Conservation (phyloP, 1,140 invertebrate species). For the Scaptomyza graminum region DNA sequence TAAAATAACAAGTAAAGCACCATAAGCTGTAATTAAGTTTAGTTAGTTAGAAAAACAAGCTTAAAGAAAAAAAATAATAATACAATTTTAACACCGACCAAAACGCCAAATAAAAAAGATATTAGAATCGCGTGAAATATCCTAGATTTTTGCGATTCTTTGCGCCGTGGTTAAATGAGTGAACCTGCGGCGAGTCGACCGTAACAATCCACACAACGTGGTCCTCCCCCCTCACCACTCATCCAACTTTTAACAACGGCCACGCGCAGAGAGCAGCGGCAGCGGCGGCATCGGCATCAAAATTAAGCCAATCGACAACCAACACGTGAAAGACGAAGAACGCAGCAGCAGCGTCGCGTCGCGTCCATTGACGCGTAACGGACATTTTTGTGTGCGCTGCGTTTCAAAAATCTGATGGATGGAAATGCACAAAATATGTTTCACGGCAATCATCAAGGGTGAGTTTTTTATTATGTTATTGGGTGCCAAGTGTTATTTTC, state of each 20-base stretch:
- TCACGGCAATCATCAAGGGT: slow-evolving; percentile 84
- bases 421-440: slow-evolving; percentile 84
- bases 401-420: slow-evolving; percentile 83
- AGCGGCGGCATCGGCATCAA: slow-evolving; percentile 67
- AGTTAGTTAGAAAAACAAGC: slow-evolving; percentile 70
- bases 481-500: neutral
- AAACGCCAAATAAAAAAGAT: slow-evolving; percentile 16
- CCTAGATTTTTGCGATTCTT: neutral
- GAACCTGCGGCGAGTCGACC: slow-evolving; percentile 26
- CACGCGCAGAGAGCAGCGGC: slow-evolving; percentile 66
- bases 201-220: slow-evolving; percentile 10
- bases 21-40: slow-evolving; percentile 77
- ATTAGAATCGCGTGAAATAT: slow-evolving; percentile 21
- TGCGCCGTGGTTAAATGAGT: slow-evolving; percentile 41
- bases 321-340: slow-evolving; percentile 47
- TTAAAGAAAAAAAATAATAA: slow-evolving; percentile 17
- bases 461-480: slow-evolving; percentile 49
- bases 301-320: slow-evolving; percentile 75
- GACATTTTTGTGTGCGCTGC: slow-evolving; percentile 74
- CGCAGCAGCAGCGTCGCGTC: slow-evolving; percentile 58
- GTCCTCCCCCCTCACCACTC: slow-evolving; percentile 1
- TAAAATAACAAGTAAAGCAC: slow-evolving; percentile 44
- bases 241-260: slow-evolving; percentile 49
- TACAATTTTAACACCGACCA: slow-evolving; percentile 10
- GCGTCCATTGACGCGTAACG: slow-evolving; percentile 76